Conservation (phyloP, 53 echinoderm and acorn worm genomes). For the Zoroaster sp. region DNA sequence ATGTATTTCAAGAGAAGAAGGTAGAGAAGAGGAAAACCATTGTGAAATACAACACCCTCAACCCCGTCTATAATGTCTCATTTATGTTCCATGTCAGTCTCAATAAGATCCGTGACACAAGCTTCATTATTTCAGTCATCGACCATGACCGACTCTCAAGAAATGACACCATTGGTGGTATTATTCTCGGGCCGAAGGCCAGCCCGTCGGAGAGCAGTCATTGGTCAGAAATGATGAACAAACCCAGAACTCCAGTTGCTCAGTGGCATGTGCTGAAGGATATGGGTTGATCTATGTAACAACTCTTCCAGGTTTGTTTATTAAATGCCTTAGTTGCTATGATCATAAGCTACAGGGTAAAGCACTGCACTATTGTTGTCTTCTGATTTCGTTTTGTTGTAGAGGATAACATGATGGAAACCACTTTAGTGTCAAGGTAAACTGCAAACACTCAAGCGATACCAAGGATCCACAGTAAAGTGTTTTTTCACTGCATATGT, state of each 20-base stretch:
- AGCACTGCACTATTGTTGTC: background rate
- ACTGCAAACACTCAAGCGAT: too few species aligned
- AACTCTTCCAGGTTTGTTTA: background rate
- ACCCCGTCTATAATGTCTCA: conserved; percentile 94
- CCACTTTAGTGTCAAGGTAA: too few species aligned
- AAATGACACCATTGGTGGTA: conserved; percentile 94
- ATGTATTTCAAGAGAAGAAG: conserved; percentile 88
- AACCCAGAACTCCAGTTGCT: conserved; percentile 89
- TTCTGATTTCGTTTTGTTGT: conserved; percentile 13
- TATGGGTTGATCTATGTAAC: conserved; percentile 68
- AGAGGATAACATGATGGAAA: background rate
- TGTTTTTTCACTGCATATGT: background rate
- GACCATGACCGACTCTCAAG: conserved; percentile 88
- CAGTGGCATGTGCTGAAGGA: conserved; percentile 97
- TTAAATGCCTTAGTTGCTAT: background rate
- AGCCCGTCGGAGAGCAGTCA: conserved; percentile 83
- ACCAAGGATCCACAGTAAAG: too few species aligned
- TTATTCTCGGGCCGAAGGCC: conserved; percentile 83
- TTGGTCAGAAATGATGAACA: conserved; percentile 96
- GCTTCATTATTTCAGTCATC: conserved; percentile 87
- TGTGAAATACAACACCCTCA: conserved; percentile 92
- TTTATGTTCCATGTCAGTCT: conserved; percentile 93
- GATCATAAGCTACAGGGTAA: background rate
- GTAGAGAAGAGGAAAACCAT: conserved; percentile 97
- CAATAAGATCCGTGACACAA: conserved; percentile 89